A percentile compares a stretch with the other conserved stretches of the same genome.
Evolutionary conservation across 2,797 vertebrate species (phyloP).

Genomic region (Neosilurus mollespiculum): DNA sequence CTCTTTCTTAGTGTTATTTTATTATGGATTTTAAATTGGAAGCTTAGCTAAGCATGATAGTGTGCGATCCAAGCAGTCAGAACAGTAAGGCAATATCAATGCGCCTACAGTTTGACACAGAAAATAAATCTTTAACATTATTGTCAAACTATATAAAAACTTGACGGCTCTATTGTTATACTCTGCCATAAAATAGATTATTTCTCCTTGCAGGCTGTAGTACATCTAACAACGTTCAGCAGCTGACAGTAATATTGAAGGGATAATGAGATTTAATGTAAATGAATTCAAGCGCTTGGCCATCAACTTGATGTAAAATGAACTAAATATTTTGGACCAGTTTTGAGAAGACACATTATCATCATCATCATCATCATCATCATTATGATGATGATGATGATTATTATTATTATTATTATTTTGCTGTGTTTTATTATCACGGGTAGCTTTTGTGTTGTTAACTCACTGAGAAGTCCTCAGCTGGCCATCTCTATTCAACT

Average conservation of each 20-base stretch:
- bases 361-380: no score
- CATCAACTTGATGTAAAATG: slow-evolving; percentile 23
- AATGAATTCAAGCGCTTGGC: slow-evolving; percentile 22
- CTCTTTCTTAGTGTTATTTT: neutral
- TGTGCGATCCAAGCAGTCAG: neutral
- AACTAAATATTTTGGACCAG: slow-evolving; percentile 29
- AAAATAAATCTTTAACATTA: slow-evolving; percentile 15
- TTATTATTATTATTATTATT: neutral
- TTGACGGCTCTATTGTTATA: slow-evolving; percentile 18
- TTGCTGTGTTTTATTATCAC: slow-evolving; percentile 14
- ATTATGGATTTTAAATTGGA: neutral
- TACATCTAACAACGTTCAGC: slow-evolving; percentile 9
- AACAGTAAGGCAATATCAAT: neutral
- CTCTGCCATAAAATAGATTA: slow-evolving; percentile 23
- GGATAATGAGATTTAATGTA: slow-evolving; percentile 39
- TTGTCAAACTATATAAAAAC: slow-evolving; percentile 9
- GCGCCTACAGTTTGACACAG: neutral
- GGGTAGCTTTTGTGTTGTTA: slow-evolving; percentile 30
- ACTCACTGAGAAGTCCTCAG: slow-evolving; percentile 1
- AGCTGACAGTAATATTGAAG: slow-evolving; percentile 27
- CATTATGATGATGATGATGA: no score
- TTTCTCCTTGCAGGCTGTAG: slow-evolving; percentile 5
- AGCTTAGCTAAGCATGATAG: slow-evolving; percentile 4
- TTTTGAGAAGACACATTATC: neutral
- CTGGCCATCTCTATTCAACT: slow-evolving; percentile 22